Conservation (phyloP, 2,888 invertebrate genomes). For the Aleiodes leptofemur region DNA sequence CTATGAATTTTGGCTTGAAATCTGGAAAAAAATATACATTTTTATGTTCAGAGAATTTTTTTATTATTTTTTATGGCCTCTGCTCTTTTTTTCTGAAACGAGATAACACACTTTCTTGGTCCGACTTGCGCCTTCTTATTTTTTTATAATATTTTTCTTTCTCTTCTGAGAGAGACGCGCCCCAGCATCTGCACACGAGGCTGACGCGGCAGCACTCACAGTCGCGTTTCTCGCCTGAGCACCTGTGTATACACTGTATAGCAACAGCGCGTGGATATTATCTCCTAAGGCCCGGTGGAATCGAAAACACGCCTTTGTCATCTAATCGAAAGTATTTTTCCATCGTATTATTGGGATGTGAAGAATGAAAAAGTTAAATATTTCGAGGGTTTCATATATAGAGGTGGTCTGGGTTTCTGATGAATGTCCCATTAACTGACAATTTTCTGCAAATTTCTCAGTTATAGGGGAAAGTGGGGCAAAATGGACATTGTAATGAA, state of each 20-base stretch:
- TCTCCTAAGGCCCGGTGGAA: slow-evolving; percentile 57
- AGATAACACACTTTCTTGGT: slow-evolving; percentile 26
- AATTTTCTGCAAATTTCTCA: no score
- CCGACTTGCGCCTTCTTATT: not conserved
- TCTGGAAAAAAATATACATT: not conserved
- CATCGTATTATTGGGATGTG: slow-evolving; percentile 24
- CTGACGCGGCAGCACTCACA: slow-evolving; percentile 1
- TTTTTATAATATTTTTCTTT: not conserved
- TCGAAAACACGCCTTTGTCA: slow-evolving; percentile 64
- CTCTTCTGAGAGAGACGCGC: slow-evolving; percentile 43
- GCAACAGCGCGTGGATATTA: slow-evolving; percentile 26
- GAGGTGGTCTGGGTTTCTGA: no score
- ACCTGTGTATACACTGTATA: slow-evolving; percentile 71
- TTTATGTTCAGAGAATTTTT: not conserved
- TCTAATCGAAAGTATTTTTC: slow-evolving; percentile 55
- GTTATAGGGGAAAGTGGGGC: no score
- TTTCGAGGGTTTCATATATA: not conserved
- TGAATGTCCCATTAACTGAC: no score
- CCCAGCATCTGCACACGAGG: slow-evolving; percentile 71
- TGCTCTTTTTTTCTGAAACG: not conserved
- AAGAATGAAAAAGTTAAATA: slow-evolving; percentile 47
- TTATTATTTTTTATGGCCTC: not conserved
- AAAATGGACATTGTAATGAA: no score
- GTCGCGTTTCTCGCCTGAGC: slow-evolving; percentile 61
- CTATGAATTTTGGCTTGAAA: slow-evolving; percentile 1